phyloP scores from a whole-genome alignment of 2,888 invertebrate genomes.

The Chloroclystis v-ata region DNA sequence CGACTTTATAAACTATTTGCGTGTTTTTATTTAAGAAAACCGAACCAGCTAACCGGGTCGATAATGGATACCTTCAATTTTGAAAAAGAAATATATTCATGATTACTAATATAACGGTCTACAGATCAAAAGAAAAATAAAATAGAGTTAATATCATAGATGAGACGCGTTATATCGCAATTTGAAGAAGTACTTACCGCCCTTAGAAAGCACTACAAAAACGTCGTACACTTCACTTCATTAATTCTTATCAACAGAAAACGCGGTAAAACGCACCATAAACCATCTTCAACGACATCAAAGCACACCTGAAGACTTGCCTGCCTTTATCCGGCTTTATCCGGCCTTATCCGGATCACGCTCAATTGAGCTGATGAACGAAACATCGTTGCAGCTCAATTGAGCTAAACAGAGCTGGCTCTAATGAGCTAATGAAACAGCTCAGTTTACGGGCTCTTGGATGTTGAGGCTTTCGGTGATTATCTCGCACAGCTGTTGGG shows the following conservation, averaged over 20 bases:
- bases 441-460: background rate
- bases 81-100: no score
- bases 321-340: conserved; percentile 35
- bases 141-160: no score
- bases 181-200: background rate
- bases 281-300: conserved; percentile 8
- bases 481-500: background rate
- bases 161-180: no score
- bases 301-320: conserved; percentile 20
- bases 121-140: no score
- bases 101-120: no score
- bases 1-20: no score
- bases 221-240: conserved; percentile 2
- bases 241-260: conserved; percentile 2
- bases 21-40: no score
- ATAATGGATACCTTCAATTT: no score
- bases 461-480: background rate
- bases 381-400: background rate
- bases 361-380: conserved; percentile 37
- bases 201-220: background rate
- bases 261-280: background rate
- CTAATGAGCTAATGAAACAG: background rate
- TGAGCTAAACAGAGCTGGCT: conserved; percentile 1
- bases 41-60: no score
- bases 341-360: conserved; percentile 39